Evolutionary conservation across 2,113 vertebrate genomes (phyloP).

Genomic region (Chaenocephalus aceratus): DNA sequence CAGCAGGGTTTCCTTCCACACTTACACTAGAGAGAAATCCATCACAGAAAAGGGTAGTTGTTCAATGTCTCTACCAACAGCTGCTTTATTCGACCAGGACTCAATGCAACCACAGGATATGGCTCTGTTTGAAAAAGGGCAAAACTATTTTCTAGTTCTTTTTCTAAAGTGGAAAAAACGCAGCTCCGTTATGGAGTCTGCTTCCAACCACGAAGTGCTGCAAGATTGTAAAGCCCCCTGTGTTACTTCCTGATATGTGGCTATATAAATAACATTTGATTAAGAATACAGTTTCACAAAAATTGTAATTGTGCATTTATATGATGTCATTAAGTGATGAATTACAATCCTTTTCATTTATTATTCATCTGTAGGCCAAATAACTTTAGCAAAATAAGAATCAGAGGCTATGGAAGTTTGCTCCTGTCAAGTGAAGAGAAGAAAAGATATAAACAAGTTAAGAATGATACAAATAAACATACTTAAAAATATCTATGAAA

Average conservation of each 20-base stretch:
- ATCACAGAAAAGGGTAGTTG: not conserved
- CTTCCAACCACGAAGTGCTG: not conserved
- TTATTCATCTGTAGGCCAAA: too few relatives aligned
- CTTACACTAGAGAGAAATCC: not conserved
- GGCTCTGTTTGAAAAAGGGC: not conserved
- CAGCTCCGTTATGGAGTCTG: not conserved
- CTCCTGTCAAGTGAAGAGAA: not conserved
- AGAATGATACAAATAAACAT: not conserved
- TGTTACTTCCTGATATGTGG: too few relatives aligned
- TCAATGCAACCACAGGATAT: slow-evolving; percentile 2
- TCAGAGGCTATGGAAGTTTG: not conserved
- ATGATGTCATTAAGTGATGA: not conserved
- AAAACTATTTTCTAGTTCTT: not conserved
- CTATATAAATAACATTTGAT: too few relatives aligned
- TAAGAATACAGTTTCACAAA: not conserved
- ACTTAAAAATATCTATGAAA: not conserved
- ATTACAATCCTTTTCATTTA: not conserved
- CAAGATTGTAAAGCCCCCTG: too few relatives aligned
- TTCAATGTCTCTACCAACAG: slow-evolving; percentile 8
- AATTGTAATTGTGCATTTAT: not conserved
- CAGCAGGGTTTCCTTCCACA: not conserved
- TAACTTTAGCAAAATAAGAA: not conserved
- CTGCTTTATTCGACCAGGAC: slow-evolving; percentile 3
- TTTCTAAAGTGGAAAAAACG: slow-evolving; percentile 3
- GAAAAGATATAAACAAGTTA: not conserved